phyloP scores from a whole-genome alignment of 2,888 invertebrate genomes.

The Flexamia atlantica region DNA sequence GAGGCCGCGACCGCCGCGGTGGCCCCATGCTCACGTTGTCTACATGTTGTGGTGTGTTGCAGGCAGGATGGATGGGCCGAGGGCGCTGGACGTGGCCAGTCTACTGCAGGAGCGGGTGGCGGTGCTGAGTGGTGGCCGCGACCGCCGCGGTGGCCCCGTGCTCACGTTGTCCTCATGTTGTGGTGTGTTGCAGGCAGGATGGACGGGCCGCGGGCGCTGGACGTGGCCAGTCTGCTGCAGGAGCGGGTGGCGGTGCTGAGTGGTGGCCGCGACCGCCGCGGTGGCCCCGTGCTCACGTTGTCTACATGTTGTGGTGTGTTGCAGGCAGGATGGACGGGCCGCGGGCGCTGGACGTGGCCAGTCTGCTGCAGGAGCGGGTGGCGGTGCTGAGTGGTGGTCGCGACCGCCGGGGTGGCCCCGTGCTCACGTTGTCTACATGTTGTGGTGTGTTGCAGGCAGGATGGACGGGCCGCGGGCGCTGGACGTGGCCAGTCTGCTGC shows the following conservation, averaged over 20 bases:
- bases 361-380: slow-evolving; percentile 95
- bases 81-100: slow-evolving; percentile 96
- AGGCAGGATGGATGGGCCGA: slow-evolving; percentile 79
- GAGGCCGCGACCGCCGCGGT: too few species aligned
- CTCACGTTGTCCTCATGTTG: slow-evolving; percentile 82
- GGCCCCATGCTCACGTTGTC: background rate
- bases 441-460: slow-evolving; percentile 60
- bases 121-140: slow-evolving; percentile 95
- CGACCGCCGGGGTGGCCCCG: slow-evolving; percentile 95
- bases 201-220: slow-evolving; percentile 91
- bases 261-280: slow-evolving; percentile 96
- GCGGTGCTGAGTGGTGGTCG: slow-evolving; percentile 96
- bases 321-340: slow-evolving; percentile 78
- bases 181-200: slow-evolving; percentile 64
- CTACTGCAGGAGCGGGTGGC: slow-evolving; percentile 97
- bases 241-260: slow-evolving; percentile 96
- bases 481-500: slow-evolving; percentile 95
- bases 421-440: slow-evolving; percentile 84
- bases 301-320: slow-evolving; percentile 14
- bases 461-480: slow-evolving; percentile 88
- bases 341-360: slow-evolving; percentile 95
- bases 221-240: slow-evolving; percentile 95
- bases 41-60: slow-evolving; percentile 45
- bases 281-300: slow-evolving; percentile 95
- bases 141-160: slow-evolving; percentile 95